Base-by-base conservation (phyloP, 2,888 invertebrate species). In the Smittia sp. region DNA sequence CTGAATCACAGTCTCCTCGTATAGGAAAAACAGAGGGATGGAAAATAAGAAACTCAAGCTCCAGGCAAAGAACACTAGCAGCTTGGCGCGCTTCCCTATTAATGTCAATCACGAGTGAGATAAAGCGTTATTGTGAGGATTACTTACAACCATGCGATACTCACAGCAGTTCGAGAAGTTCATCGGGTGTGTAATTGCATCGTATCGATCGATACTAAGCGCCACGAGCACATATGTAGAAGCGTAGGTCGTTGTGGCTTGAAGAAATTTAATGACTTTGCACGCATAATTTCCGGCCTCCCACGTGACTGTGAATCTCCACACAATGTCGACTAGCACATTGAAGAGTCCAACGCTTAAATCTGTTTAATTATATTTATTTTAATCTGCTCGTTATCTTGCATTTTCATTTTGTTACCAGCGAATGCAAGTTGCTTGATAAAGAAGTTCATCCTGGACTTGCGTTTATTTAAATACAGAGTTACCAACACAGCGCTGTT, bases 361-460 rank as follows among this genome's bases (percentile, higher is more conserved):
- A 88, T 96, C 95, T 95, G 86, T 22, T 77, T 76, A 77, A 66
- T 46, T 46, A 13, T 46, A 46, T n/a, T 46, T 7, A 46, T 46
- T 7, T 6, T 46, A 13, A n/a, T 11, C n/a, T 46, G 15, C 11
- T 38, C 38, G 6, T 38, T 38, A 38, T 38, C 38, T 11, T 38
- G 11, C 46, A 46, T 66, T 32, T n/a, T 6, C 9, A 24, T 24
- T n/a, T 27, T 77, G 86, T 85, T 81, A 96, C 96, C 96, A 82
- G 96, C 94, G 75, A 95, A 85, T 1, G 96, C 96, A 72, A 96
- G 85, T 79, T 96, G 94, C 85, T 93, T 93, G 77, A 96, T 96
- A 84, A 96, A 96, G 84, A 93, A 96, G 82, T 96, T 95, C 95
- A 96, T 96, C 65, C 96, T 86, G 66, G 94, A 94, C 81, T 94